Evolutionary conservation across 2,113 vertebrate species (phyloP).

Genomic region (Leucosticte australis): DNA sequence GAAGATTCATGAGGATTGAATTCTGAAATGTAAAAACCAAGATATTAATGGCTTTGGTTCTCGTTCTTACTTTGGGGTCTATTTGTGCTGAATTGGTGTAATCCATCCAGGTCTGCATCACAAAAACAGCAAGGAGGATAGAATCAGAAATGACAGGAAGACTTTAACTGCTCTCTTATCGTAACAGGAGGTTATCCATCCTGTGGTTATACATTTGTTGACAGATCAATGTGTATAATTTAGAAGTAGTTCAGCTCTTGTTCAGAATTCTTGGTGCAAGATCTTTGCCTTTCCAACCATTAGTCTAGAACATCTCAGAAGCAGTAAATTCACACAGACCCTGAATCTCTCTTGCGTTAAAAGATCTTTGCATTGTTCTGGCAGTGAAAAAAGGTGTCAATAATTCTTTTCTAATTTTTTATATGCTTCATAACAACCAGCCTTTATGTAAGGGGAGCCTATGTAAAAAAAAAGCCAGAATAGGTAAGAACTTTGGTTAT

Average conservation of each 20-base stretch:
- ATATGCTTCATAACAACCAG: background rate
- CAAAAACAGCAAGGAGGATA: background rate
- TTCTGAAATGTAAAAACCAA: background rate
- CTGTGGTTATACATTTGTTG: background rate
- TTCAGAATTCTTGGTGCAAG: background rate
- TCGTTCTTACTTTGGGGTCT: background rate
- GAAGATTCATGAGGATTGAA: background rate
- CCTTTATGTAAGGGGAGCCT: background rate
- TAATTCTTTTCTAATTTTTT: background rate
- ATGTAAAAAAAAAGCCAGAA: background rate
- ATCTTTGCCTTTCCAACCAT: background rate
- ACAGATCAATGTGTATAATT: slow-evolving; percentile 15
- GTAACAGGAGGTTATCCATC: slow-evolving; percentile 4
- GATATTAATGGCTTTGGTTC: background rate
- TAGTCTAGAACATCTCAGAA: background rate
- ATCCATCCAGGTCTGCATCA: slow-evolving; percentile 6
- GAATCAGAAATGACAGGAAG: slow-evolving; percentile 3
- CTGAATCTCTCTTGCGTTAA: background rate
- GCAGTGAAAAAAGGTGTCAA: background rate
- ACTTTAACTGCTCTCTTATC: background rate
- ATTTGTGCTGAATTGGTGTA: slow-evolving; percentile 8
- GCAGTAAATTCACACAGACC: background rate
- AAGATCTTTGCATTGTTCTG: background rate
- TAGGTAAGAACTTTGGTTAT: background rate
- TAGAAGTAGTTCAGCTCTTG: background rate